Base-by-base conservation (phyloP, 2,888 invertebrate species). In the Tupiocoris notatus region DNA sequence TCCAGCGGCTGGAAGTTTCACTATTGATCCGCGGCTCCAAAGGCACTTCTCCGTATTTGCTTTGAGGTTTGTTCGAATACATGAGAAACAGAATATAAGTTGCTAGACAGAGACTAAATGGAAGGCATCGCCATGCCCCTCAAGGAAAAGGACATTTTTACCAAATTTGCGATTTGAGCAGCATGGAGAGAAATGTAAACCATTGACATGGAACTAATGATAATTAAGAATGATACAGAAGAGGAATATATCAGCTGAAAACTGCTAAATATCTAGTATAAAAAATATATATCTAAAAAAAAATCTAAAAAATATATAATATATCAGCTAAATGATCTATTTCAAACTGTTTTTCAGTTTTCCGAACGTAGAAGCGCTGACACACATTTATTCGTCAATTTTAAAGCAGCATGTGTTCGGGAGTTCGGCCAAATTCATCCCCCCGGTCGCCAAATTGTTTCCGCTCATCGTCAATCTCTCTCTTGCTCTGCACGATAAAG, bases 1-100 rank as follows among this genome's bases (percentile, higher is more conserved):
- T 85, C 97, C 97, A 0, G 95, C 96, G 0, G 94, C 96, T 18
- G 97, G 97, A 20, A 95, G 94, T 75, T 97, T 97, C 83, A 95
- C 95, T 17, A 96, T 97, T 76, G 93, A 96, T 86, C 90, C 95
- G 0, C 88, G 97, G 39, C 86, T 98, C 16, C 96, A 96, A 83
- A 85, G 94, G 77, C 94, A 94, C 83, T 95, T 94, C 84, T 91
- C 92, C 81, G 92, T 93, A 0, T 94, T 94, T 84, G 92, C 94
- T 62, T 90, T 94, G 63, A 91, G 90, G 91, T n/a, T n/a, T n/a
- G n/a, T n/a, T n/a, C n/a, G n/a, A n/a, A n/a, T n/a, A n/a, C n/a
- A n/a, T n/a, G n/a, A n/a, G n/a, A n/a, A n/a, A n/a, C n/a, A n/a
- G n/a, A n/a, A n/a, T n/a, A n/a, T n/a, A n/a, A n/a, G n/a, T n/a